Conservation (phyloP, 2,888 invertebrate species). For the Melangyna quadrimaculata region DNA sequence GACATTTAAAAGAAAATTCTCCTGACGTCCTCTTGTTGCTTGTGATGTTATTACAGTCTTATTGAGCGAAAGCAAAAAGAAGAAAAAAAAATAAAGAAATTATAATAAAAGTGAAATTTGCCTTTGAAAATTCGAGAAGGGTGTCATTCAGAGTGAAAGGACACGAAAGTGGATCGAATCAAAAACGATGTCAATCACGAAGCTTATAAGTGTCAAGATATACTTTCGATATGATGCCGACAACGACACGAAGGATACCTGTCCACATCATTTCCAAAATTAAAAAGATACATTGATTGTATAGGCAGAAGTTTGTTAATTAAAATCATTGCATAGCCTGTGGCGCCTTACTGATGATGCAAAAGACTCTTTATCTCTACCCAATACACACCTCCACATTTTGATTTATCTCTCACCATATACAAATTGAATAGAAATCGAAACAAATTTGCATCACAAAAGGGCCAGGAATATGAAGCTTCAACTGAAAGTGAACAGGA, state of each 20-base stretch:
- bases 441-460: constrained; percentile 31
- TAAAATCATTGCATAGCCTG: constrained; percentile 17
- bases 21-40: constrained; percentile 7
- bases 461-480: not conserved
- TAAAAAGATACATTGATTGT: not conserved
- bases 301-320: constrained; percentile 8
- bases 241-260: not conserved
- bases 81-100: too few species aligned
- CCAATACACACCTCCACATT: not conserved
- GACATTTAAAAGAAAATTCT: constrained; percentile 41
- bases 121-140: constrained; percentile 16
- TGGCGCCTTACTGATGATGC: not conserved
- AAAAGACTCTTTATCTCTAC: too few species aligned
- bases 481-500: constrained; percentile 24
- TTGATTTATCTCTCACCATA: too few species aligned
- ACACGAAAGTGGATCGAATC: constrained; percentile 15
- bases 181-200: constrained; percentile 27
- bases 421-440: constrained; percentile 30
- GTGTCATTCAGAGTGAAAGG: constrained; percentile 23
- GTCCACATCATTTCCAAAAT: not conserved
- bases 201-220: constrained; percentile 17
- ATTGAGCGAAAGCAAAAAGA: constrained; percentile 1
- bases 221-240: not conserved
- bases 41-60: not conserved
- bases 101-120: constrained; percentile 23